Evolutionary conservation across 2,888 invertebrate genomes (phyloP).

Genomic region (Erebia epiphron): DNA sequence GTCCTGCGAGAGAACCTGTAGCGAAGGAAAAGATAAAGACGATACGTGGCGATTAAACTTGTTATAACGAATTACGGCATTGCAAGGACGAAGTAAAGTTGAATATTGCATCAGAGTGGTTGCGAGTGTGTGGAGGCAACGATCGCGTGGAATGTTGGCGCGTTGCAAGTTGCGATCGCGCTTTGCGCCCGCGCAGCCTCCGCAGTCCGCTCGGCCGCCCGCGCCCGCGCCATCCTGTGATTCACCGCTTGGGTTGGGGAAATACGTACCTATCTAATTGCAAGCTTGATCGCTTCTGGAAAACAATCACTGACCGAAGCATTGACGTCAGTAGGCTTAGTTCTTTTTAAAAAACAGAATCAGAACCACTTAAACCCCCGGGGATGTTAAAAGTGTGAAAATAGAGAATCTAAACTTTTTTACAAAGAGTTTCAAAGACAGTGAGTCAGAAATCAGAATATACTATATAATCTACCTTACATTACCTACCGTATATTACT

Average conservation of each 20-base stretch:
- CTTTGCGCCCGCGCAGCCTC: constrained; percentile 46
- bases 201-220: constrained; percentile 45
- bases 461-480: not conserved
- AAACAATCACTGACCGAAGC: constrained; percentile 48
- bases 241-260: constrained; percentile 69
- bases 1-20: constrained; percentile 60
- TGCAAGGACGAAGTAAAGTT: constrained; percentile 83
- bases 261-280: constrained; percentile 62
- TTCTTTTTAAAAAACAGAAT: constrained; percentile 11
- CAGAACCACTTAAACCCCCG: not conserved
- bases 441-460: too few relatives aligned
- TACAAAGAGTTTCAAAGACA: not conserved
- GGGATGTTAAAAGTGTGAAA: too few relatives aligned
- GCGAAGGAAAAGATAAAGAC: constrained; percentile 72
- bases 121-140: constrained; percentile 74
- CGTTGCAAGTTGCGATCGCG: constrained; percentile 48
- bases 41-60: constrained; percentile 71
- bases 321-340: constrained; percentile 57
- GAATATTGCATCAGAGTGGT: constrained; percentile 81
- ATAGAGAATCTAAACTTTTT: too few relatives aligned
- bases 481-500: not conserved
- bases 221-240: constrained; percentile 55
- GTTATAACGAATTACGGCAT: constrained; percentile 82
- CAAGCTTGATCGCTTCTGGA: constrained; percentile 43
- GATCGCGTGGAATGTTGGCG: constrained; percentile 77